phyloP scores from a whole-genome alignment of 2,888 invertebrate species.

The Amorpha juglandis region DNA sequence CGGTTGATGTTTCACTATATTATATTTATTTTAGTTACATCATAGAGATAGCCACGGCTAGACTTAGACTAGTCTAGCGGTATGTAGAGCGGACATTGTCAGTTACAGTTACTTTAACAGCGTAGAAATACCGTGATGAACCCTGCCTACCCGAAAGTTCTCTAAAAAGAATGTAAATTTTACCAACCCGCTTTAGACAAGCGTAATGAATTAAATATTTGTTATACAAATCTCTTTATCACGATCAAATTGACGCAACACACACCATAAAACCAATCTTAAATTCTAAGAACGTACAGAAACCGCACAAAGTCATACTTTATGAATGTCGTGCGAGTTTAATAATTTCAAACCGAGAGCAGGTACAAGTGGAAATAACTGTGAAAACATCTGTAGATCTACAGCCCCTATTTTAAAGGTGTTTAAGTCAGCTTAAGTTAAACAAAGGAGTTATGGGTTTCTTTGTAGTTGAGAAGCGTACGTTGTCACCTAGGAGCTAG shows the following conservation, averaged over 20 bases:
- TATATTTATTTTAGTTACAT: too few species aligned
- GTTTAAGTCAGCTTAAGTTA: slow-evolving; percentile 4
- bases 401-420: background rate
- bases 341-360: background rate
- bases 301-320: background rate
- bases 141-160: too few species aligned
- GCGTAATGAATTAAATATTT: too few species aligned
- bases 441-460: slow-evolving; percentile 2
- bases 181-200: too few species aligned
- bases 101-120: too few species aligned
- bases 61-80: too few species aligned
- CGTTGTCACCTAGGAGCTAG: background rate
- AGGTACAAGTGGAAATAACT: background rate
- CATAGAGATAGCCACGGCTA: too few species aligned
- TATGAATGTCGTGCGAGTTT: background rate
- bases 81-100: too few species aligned
- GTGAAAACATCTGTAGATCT: background rate
- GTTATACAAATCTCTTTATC: too few species aligned
- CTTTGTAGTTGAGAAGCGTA: background rate
- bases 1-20: too few species aligned
- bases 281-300: background rate
- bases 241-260: background rate
- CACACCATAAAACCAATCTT: background rate
- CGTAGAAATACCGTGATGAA: too few species aligned
- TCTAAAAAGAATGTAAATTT: too few species aligned